Evolutionary conservation across 2,888 invertebrate genomes (phyloP).

Genomic region (Epistrophe grossulariae): DNA sequence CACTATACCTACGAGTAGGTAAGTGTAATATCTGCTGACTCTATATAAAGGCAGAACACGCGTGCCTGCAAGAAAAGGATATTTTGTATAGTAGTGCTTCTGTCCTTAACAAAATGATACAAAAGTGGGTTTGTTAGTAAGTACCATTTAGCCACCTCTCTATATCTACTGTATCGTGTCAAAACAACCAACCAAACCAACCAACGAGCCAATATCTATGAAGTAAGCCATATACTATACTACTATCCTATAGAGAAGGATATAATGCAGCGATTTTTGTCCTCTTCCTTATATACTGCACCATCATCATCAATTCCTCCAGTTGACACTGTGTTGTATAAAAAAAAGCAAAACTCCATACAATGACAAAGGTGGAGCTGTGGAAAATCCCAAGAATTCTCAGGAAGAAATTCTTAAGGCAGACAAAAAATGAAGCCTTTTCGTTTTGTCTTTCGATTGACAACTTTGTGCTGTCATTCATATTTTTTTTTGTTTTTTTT

Average conservation of each 20-base stretch:
- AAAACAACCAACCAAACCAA: conserved; percentile 7
- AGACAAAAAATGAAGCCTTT: background rate
- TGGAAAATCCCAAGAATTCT: conserved; percentile 18
- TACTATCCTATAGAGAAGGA: conserved; percentile 24
- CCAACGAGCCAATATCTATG: background rate
- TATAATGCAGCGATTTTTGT: conserved; percentile 54
- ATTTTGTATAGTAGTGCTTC: conserved; percentile 48
- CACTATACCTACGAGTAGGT: background rate
- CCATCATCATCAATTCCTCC: conserved; percentile 62
- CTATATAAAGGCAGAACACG: conserved; percentile 28
- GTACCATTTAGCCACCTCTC: conserved; percentile 42
- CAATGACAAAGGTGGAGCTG: background rate
- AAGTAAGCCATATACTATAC: conserved; percentile 47
- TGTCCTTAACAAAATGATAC: conserved; percentile 50
- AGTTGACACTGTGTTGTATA: conserved; percentile 48
- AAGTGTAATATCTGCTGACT: background rate
- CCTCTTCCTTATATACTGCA: background rate
- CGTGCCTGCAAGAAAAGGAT: conserved; percentile 60
- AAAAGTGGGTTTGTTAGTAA: conserved; percentile 33
- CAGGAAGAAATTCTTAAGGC: background rate
- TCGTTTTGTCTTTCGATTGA: conserved; percentile 8
- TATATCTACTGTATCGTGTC: background rate
- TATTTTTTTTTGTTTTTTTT: background rate
- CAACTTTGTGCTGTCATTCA: conserved; percentile 13
- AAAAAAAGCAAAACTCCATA: background rate